Evolutionary conservation across 2,797 vertebrate species (phyloP).

Genomic region (Neostethus bicornis): DNA sequence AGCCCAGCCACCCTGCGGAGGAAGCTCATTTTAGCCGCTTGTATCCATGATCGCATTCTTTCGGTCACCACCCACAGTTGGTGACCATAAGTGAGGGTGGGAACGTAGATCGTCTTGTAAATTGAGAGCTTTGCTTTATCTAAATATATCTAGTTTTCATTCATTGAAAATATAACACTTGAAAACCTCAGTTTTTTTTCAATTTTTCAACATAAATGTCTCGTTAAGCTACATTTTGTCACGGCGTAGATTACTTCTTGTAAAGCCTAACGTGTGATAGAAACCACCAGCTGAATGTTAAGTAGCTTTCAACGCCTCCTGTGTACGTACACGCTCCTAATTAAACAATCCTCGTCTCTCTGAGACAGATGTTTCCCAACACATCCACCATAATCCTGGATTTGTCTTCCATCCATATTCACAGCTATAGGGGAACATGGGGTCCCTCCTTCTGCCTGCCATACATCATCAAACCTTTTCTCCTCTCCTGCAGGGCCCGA

Average conservation of each 20-base stretch:
- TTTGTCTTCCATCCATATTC: constrained; percentile 14
- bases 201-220: not conserved
- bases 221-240: too few relatives aligned
- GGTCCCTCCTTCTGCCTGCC: not conserved
- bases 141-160: too few relatives aligned
- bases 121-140: too few relatives aligned
- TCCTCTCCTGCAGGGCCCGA: constrained; percentile 83
- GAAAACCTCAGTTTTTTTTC: too few relatives aligned
- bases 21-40: too few relatives aligned
- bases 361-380: not conserved
- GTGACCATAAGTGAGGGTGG: too few relatives aligned
- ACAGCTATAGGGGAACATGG: constrained; percentile 1
- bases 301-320: not conserved
- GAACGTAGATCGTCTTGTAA: too few relatives aligned
- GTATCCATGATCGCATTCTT: too few relatives aligned
- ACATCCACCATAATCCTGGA: constrained; percentile 4
- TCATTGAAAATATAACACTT: too few relatives aligned
- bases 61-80: too few relatives aligned
- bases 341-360: constrained; percentile 14
- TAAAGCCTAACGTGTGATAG: not conserved
- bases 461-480: not conserved
- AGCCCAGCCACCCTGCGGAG: too few relatives aligned
- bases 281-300: not conserved
- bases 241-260: not conserved
- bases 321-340: constrained; percentile 9